Evolutionary conservation across 1,140 invertebrate genomes (phyloP).

Genomic region (Brachionus plicatilis): DNA sequence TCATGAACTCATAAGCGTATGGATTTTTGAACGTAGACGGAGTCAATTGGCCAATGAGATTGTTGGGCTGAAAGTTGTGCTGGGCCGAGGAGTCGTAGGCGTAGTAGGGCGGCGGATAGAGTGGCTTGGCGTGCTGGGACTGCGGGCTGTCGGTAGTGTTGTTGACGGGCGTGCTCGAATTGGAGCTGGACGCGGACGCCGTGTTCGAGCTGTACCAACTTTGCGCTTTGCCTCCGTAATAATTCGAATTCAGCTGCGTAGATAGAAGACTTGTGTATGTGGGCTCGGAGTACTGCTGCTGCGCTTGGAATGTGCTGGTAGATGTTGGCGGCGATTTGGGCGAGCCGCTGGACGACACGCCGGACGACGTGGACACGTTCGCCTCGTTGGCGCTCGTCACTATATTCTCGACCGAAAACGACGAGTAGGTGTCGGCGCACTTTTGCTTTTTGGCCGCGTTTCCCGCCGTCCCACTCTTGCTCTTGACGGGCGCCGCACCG

Average conservation of each 20-base stretch:
- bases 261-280: slow-evolving; percentile 12
- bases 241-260: slow-evolving; percentile 6
- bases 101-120: background rate
- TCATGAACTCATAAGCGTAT: slow-evolving; percentile 34
- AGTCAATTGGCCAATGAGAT: slow-evolving; percentile 5
- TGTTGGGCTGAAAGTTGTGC: background rate
- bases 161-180: background rate
- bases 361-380: background rate
- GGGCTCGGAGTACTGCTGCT: background rate
- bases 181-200: background rate
- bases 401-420: slow-evolving; percentile 39
- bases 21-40: slow-evolving; percentile 21
- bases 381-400: background rate
- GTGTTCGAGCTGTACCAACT: background rate
- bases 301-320: background rate
- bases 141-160: background rate
- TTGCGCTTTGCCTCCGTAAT: background rate
- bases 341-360: background rate
- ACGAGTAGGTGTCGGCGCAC: background rate
- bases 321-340: background rate
- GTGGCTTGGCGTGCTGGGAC: background rate
- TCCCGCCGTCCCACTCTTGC: background rate
- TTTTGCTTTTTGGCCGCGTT: slow-evolving; percentile 11
- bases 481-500: background rate
- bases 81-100: background rate